These are phyloP conservation scores for Sardina pilchardus DNA, from an alignment of 2,113 vertebrate genomes.

Conservation along the genomic window DNA sequence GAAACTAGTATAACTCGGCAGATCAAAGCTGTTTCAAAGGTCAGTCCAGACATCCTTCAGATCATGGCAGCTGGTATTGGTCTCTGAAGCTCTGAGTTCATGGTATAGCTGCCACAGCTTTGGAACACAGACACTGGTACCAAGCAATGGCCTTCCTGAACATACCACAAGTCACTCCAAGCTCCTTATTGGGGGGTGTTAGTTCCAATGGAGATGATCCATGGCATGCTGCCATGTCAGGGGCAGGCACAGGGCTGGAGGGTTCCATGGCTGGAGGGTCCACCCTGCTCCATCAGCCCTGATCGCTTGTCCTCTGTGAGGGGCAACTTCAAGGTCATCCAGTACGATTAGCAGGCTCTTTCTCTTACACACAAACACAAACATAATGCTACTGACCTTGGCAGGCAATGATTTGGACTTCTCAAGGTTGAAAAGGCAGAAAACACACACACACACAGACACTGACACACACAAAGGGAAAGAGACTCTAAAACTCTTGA, in stretches of 20 bases:
- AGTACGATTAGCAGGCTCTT: neutral
- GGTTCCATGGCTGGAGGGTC: no score
- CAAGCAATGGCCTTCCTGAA: neutral
- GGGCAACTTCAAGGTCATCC: neutral
- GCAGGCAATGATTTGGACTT: neutral
- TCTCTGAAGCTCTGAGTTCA: no score
- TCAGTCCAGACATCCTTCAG: neutral
- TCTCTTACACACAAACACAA: neutral
- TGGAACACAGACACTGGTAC: no score
- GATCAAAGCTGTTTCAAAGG: neutral
- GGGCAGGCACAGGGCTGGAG: no score
- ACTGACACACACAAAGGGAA: neutral
- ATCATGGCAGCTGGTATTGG: neutral
- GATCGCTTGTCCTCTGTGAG: neutral
- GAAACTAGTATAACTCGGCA: neutral
- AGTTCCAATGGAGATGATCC: neutral
- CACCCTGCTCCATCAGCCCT: no score
- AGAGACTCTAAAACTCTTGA: neutral
- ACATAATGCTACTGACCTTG: neutral
- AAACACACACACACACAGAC: neutral
- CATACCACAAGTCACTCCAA: neutral
- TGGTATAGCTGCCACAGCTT: no score
- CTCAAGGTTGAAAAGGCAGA: neutral
- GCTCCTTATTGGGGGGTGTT: neutral
- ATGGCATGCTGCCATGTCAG: no score